A percentile compares a stretch with the other conserved stretches of the same genome.
These are phyloP conservation scores for Microcebus ravelobensis DNA, from an alignment of 2,113 vertebrate genomes.

Conservation along the genomic window DNA sequence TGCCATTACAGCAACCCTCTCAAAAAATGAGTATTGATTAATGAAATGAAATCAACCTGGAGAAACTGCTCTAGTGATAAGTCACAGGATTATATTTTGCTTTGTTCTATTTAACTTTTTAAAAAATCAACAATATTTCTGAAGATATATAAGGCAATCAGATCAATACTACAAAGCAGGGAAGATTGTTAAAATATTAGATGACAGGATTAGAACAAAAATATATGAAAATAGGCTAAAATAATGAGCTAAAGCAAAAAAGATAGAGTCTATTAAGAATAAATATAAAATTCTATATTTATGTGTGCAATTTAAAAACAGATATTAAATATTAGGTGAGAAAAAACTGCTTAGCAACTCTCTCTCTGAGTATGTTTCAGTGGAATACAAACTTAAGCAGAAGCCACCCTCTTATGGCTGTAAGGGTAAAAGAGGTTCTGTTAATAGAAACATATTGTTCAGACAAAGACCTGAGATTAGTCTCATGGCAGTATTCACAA, in stretches of 20 bases:
- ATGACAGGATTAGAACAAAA: not conserved
- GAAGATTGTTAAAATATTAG: not conserved
- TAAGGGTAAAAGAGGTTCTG: not conserved
- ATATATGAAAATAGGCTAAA: not conserved
- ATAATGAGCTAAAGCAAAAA: not conserved
- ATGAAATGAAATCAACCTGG: not conserved
- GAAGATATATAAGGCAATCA: not conserved
- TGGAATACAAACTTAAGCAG: not conserved
- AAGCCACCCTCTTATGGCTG: not conserved
- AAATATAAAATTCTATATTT: not conserved
- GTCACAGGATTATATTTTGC: not conserved
- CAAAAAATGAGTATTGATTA: not conserved
- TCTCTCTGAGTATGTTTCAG: not conserved
- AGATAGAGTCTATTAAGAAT: not conserved
- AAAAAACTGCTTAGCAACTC: not conserved
- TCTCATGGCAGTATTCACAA: not conserved
- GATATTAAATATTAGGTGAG: not conserved
- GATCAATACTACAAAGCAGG: not conserved
- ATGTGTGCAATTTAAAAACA: not conserved
- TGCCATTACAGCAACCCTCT: not conserved
- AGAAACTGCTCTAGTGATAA: not conserved
- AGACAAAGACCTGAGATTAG: not conserved
- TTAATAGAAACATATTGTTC: not conserved
- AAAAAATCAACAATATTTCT: not conserved
- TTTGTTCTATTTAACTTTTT: not conserved